Evolutionary conservation across 2,797 vertebrate species (phyloP).

Genomic region (Aldrovandia affinis): DNA sequence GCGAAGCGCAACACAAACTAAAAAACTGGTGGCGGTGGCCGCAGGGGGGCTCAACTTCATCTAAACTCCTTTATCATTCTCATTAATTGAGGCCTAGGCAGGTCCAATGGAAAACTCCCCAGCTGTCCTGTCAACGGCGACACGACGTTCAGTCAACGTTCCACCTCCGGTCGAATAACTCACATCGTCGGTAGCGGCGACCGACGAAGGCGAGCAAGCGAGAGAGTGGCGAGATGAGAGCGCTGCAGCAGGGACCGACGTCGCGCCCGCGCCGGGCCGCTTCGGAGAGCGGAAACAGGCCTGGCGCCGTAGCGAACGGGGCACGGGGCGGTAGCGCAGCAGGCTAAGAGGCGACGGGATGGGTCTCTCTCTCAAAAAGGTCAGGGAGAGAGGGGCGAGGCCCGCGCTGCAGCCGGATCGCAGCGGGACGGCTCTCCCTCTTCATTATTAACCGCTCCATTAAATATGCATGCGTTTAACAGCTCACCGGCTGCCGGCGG

Average conservation of each 20-base stretch:
- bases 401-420: slow-evolving; percentile 19
- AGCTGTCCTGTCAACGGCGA: background rate
- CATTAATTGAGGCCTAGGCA: background rate
- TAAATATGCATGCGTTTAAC: slow-evolving; percentile 43
- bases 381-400: slow-evolving; percentile 12
- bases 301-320: background rate
- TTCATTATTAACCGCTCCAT: slow-evolving; percentile 44
- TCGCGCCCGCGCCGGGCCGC: background rate
- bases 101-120: background rate
- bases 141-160: background rate
- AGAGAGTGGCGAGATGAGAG: background rate
- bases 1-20: background rate
- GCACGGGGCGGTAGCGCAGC: background rate
- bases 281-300: background rate
- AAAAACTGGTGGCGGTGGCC: background rate
- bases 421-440: slow-evolving; percentile 17
- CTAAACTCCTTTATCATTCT: background rate
- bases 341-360: background rate
- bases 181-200: background rate
- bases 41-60: background rate
- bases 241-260: background rate
- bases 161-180: background rate
- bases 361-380: background rate
- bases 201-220: background rate
- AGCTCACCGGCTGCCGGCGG: slow-evolving; percentile 24